Conservation (phyloP, 2,888 invertebrate genomes). For the Cataglyphis altisquamis region DNA sequence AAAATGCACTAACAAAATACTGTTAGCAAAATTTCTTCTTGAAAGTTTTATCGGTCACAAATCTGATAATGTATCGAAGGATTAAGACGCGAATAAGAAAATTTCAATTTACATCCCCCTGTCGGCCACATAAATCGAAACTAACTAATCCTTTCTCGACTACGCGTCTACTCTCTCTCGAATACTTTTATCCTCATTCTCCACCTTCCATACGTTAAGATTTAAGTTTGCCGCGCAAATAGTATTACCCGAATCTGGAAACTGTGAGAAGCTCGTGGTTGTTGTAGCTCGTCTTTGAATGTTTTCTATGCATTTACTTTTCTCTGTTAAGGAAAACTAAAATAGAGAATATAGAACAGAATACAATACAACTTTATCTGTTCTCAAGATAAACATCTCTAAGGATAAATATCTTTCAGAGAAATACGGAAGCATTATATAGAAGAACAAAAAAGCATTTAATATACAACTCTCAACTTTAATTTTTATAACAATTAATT, state of each 20-base stretch:
- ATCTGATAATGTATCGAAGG: constrained; percentile 50
- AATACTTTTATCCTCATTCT: constrained; percentile 14
- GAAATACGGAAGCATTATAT: not conserved
- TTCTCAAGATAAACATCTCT: constrained; percentile 17
- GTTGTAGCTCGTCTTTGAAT: constrained; percentile 16
- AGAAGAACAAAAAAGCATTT: not conserved
- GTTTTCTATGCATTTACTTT: constrained; percentile 47
- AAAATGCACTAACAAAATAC: not conserved
- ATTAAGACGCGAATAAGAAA: constrained; percentile 51
- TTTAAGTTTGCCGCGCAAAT: constrained; percentile 37
- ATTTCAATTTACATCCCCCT: constrained; percentile 45
- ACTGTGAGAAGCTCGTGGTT: constrained; percentile 11
- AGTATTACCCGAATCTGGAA: constrained; percentile 32
- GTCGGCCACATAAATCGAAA: constrained; percentile 50
- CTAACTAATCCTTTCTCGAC: constrained; percentile 45
- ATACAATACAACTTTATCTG: constrained; percentile 28
- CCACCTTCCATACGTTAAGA: constrained; percentile 19
- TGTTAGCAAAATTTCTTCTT: not conserved
- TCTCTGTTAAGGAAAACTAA: constrained; percentile 11
- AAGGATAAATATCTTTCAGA: constrained; percentile 1
- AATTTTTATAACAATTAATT: not conserved
- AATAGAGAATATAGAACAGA: constrained; percentile 23
- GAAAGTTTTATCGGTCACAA: constrained; percentile 41
- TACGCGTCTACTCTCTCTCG: not conserved
- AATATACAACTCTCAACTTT: not conserved